Percentiles rank a stretch among this genome's conserved stretches.
phyloP scores from a whole-genome alignment of 1,140 invertebrate genomes.

The Neotoxoptera formosana region DNA sequence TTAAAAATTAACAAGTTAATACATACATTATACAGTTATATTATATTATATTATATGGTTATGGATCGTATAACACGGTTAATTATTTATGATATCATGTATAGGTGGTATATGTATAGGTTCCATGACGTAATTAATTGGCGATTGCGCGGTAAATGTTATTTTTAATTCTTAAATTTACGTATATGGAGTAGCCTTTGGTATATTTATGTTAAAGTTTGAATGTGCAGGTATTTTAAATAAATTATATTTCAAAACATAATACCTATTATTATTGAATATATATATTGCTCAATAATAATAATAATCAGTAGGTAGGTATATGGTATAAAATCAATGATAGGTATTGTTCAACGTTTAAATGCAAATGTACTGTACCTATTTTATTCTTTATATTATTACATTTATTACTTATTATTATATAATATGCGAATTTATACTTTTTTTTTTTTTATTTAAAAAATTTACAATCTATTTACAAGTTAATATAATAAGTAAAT shows the following conservation, averaged over 20 bases:
- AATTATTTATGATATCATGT: neutral
- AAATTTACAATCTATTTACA: no score
- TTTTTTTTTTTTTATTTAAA: no score
- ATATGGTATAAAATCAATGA: neutral
- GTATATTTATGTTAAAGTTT: neutral
- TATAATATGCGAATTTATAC: no score
- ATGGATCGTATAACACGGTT: neutral
- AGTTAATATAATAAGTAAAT: no score
- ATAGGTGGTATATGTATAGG: neutral
- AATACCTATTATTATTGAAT: neutral
- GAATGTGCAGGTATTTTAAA: neutral
- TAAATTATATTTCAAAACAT: neutral
- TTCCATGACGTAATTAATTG: neutral
- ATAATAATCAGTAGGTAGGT: neutral
- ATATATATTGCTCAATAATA: neutral
- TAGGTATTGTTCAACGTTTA: neutral
- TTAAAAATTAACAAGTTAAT: slow-evolving; percentile 40
- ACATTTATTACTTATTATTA: no score
- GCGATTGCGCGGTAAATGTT: neutral
- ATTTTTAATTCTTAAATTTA: neutral
- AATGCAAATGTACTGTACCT: neutral
- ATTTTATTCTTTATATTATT: neutral
- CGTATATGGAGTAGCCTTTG: neutral
- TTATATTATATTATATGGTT: neutral
- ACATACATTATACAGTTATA: neutral